These are phyloP conservation scores for Amphiprion ocellaris DNA, from an alignment of 2,113 vertebrate species.

Conservation along the genomic window DNA sequence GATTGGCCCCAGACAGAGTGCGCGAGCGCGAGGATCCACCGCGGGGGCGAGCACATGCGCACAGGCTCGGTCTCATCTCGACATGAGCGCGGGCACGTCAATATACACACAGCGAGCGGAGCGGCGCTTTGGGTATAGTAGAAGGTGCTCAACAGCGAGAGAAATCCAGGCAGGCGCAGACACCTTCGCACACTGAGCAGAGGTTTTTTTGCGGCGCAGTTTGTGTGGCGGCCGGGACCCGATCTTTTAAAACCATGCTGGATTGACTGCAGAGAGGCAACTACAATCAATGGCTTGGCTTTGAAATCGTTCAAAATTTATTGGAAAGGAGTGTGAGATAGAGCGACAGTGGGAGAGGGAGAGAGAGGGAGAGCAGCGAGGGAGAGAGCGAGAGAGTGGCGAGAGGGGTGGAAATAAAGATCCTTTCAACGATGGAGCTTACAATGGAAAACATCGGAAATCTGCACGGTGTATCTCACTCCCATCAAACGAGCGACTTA, in stretches of 20 bases:
- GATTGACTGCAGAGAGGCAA: constrained; percentile 84
- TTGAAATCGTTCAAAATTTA: constrained; percentile 89
- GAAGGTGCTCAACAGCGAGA: constrained; percentile 72
- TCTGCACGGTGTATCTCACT: constrained; percentile 92
- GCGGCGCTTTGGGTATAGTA: constrained; percentile 72
- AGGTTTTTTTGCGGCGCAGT: constrained; percentile 54
- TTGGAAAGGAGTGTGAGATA: constrained; percentile 81
- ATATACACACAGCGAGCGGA: constrained; percentile 77
- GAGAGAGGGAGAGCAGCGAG: constrained; percentile 69
- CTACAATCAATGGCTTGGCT: constrained; percentile 87
- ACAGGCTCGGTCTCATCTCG: constrained; percentile 75
- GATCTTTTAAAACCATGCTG: constrained; percentile 84
- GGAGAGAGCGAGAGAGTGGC: constrained; percentile 69
- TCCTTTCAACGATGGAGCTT: constrained; percentile 92
- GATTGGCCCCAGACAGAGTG: constrained; percentile 63
- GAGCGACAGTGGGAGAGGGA: constrained; percentile 76
- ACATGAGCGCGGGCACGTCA: constrained; percentile 78
- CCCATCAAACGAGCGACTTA: constrained; percentile 92
- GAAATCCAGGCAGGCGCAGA: constrained; percentile 71
- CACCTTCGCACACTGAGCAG: constrained; percentile 70
- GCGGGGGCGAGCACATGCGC: constrained; percentile 79
- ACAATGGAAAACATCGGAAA: constrained; percentile 96
- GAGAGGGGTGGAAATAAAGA: constrained; percentile 82
- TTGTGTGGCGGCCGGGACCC: constrained; percentile 62
- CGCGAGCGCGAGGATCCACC: constrained; percentile 65